phyloP scores from a whole-genome alignment of 2,797 vertebrate species.

The Clarias laeviceps region DNA sequence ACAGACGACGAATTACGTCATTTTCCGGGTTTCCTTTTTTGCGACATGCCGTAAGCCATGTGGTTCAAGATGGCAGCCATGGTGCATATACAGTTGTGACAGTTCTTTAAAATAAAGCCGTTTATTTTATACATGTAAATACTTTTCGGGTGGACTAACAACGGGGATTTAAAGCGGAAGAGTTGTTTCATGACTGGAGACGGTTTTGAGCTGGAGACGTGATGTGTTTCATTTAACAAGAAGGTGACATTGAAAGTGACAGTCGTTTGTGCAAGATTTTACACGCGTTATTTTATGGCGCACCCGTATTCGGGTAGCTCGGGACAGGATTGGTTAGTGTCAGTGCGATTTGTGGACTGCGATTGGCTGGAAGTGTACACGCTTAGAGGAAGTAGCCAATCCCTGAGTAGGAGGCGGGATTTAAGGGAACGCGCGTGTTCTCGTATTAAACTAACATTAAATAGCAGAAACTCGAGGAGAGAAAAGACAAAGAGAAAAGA shows the following conservation, averaged over 20 bases:
- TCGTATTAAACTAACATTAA: neutral
- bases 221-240: slow-evolving; percentile 23
- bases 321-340: neutral
- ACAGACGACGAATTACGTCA: neutral
- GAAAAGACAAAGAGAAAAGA: neutral
- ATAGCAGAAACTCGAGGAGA: neutral
- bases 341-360: neutral
- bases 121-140: neutral
- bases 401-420: neutral
- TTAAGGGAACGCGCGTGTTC: neutral
- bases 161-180: neutral
- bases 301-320: neutral
- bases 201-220: neutral
- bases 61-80: slow-evolving; percentile 75
- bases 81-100: slow-evolving; percentile 40
- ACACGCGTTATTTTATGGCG: neutral
- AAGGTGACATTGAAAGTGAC: slow-evolving; percentile 54
- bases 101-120: neutral
- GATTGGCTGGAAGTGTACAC: neutral
- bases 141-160: neutral
- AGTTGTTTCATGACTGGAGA: neutral
- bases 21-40: neutral
- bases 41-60: slow-evolving; percentile 58
- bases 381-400: neutral
- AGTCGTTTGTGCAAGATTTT: neutral